Evolutionary conservation across 2,888 invertebrate species (phyloP), one percentile per base, ranked within the genome.

Genomic region (Pachydiplax longipennis): DNA sequence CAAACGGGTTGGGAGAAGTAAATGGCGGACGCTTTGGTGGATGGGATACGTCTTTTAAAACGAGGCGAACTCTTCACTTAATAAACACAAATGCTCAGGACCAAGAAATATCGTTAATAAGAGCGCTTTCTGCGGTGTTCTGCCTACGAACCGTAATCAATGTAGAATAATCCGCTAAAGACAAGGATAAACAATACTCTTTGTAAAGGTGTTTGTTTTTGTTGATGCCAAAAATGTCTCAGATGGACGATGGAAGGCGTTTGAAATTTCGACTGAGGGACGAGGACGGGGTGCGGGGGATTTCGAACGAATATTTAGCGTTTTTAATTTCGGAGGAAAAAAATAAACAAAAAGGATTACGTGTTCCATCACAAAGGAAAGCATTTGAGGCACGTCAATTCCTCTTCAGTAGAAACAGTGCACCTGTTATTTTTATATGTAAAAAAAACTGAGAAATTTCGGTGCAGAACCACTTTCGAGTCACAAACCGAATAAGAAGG

Each of bases 351-450:
- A n/a, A 61, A 37, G 61, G 61, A 37, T 37, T 61, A 61, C 61
- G 87, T 87, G 87, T 87, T 87, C 61, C 87, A 87, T 87, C 61
- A 87, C 61, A 61, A 87, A 87, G 8, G 37, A n/a, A 61, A 61
- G 87, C 61, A 87, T 87, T 87, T 15, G 61, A 58, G 37, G 87
- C 37, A 37, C 40, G 58, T 61, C 58, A 61, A 65, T 87, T 87
- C 61, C 61, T 61, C 87, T 87, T 87, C 87, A 65, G 87, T 87
- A 61, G 37, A 87, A 37, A 37, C 87, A 61, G 61, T 87, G 87
- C 87, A 87, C 87, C 58, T 87, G 35, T 87, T 87, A 87, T 87
- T 87, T 87, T 87, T 87, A 87, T 87, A 87, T 87, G 87, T 87
- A 58, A 35, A 87, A 61, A 87, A 61, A 58, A 65, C 87, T 35